A percentile compares a stretch with the other conserved stretches of the same genome.
Conservation (phyloP, 2,888 invertebrate genomes). For the Zygothrica quintamaculata region DNA sequence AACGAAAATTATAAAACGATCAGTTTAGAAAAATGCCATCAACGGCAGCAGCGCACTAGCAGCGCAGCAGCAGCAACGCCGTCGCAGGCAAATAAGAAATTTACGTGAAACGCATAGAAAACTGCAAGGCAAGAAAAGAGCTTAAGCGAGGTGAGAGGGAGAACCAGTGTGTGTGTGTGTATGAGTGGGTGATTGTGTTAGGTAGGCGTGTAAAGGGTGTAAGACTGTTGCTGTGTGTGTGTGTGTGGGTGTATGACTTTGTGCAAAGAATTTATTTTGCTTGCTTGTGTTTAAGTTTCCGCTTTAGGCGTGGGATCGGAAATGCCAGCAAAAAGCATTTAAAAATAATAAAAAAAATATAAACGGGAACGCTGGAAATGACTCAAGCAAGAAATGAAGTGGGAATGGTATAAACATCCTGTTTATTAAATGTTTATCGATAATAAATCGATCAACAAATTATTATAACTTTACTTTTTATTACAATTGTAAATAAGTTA, state of each 20-base stretch:
- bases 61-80: slow-evolving; percentile 25
- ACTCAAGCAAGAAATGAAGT: slow-evolving; percentile 8
- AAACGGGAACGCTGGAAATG: slow-evolving; percentile 45
- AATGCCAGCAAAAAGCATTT: slow-evolving; percentile 45
- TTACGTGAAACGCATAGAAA: slow-evolving; percentile 39
- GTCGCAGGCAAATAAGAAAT: slow-evolving; percentile 45
- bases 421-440: slow-evolving; percentile 7
- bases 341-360: slow-evolving; percentile 18
- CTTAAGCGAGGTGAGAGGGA: slow-evolving; percentile 8
- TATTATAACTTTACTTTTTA: not conserved
- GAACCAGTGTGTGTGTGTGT: no score
- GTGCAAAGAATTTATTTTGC: slow-evolving; percentile 35
- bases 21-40: slow-evolving; percentile 79
- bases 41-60: slow-evolving; percentile 33
- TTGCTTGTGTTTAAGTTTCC: slow-evolving; percentile 51
- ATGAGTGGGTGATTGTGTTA: slow-evolving; percentile 14
- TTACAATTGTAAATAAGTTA: not conserved
- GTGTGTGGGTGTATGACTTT: no score
- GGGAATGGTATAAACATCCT: slow-evolving; percentile 12
- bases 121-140: slow-evolving; percentile 28
- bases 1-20: slow-evolving; percentile 82
- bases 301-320: slow-evolving; percentile 73
- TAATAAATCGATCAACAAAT: slow-evolving; percentile 21
- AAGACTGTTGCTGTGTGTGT: slow-evolving; percentile 34
- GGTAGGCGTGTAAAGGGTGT: slow-evolving; percentile 20